phyloP scores from a whole-genome alignment of 2,888 invertebrate genomes.

The Arctia plantaginis region DNA sequence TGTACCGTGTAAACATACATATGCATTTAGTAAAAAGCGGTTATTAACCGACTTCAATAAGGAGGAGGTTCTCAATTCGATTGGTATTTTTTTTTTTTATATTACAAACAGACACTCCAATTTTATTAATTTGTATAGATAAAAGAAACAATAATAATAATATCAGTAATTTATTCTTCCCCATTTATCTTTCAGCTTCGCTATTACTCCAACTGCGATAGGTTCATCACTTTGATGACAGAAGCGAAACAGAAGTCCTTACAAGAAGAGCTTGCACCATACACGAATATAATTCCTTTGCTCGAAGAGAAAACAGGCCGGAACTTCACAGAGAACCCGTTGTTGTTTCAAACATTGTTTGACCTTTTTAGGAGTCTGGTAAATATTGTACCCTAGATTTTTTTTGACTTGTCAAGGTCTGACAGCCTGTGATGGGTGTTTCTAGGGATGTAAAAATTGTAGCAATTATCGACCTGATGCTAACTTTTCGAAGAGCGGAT shows the following conservation, averaged over 20 bases:
- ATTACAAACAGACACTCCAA: too few relatives aligned
- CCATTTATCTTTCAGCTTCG: constrained; percentile 69
- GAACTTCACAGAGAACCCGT: constrained; percentile 74
- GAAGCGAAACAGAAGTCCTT: constrained; percentile 65
- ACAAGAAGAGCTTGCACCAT: constrained; percentile 67
- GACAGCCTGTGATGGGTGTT: too few relatives aligned
- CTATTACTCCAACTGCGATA: constrained; percentile 78
- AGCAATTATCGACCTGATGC: too few relatives aligned
- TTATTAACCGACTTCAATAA: too few relatives aligned
- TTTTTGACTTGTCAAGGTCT: neutral
- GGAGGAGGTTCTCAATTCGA: too few relatives aligned
- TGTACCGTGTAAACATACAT: too few relatives aligned
- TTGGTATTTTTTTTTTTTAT: too few relatives aligned
- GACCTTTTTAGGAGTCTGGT: constrained; percentile 77
- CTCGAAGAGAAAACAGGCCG: constrained; percentile 69
- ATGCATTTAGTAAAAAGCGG: too few relatives aligned
- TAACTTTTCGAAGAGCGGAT: too few relatives aligned
- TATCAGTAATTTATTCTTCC: neutral
- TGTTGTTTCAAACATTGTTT: constrained; percentile 70
- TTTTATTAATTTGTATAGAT: too few relatives aligned
- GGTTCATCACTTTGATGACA: constrained; percentile 66
- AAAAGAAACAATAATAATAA: too few relatives aligned
- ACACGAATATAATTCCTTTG: constrained; percentile 65
- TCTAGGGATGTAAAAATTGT: too few relatives aligned
- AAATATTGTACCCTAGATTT: constrained; percentile 30